Conservation (phyloP, 2,797 vertebrate genomes). For the Anolis apletophallus region DNA sequence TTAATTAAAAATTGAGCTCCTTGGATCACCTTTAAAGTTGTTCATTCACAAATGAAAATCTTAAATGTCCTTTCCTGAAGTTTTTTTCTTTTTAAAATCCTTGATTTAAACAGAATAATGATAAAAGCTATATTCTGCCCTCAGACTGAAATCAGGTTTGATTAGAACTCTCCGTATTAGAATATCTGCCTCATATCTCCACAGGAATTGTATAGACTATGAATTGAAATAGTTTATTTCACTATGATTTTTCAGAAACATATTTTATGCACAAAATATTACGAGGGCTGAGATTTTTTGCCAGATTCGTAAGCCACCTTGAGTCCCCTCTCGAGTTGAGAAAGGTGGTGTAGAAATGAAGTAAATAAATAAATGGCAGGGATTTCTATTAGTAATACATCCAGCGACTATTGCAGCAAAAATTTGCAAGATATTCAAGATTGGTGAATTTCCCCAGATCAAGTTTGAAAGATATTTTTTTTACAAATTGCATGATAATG, state of each 20-base stretch:
- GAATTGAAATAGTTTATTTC: not conserved
- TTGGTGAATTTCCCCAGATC: not conserved
- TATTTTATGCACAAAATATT: not conserved
- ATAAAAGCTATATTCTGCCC: not conserved
- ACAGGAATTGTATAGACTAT: not conserved
- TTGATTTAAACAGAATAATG: not conserved
- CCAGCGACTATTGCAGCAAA: not conserved
- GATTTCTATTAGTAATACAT: not conserved
- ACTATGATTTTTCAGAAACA: not conserved
- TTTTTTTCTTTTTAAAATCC: not conserved
- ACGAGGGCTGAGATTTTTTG: not conserved
- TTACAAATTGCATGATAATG: not conserved
- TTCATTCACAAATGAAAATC: constrained; percentile 8
- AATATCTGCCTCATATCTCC: constrained; percentile 1
- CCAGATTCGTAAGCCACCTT: no score
- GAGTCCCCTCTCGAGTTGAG: no score
- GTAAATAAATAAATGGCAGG: no score
- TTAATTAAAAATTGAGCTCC: constrained; percentile 14
- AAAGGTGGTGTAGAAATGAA: no score
- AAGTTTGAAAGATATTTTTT: not conserved
- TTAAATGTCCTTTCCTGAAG: not conserved
- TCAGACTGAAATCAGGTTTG: not conserved
- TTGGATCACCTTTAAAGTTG: not conserved
- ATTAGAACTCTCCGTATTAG: not conserved
- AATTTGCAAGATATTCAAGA: not conserved